Percentiles rank a stretch among this genome's conserved stretches.
These are phyloP conservation scores for Papilio polyxenes DNA, from an alignment of 1,140 invertebrate genomes.

Conservation along the genomic window DNA sequence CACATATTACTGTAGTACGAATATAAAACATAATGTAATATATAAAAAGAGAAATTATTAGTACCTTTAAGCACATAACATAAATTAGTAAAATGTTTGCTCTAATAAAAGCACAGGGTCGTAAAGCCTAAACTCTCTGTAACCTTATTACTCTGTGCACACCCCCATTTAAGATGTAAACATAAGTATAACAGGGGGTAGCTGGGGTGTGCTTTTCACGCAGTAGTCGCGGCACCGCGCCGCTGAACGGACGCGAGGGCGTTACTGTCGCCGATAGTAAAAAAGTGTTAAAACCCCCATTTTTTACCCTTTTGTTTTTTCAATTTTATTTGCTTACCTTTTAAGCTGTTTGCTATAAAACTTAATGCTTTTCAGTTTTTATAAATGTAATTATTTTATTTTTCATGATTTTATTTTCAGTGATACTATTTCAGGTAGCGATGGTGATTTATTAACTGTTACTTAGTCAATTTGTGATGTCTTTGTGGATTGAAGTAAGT, in stretches of 20 bases:
- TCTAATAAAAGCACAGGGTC: conserved; percentile 1
- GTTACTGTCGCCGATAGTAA: conserved; percentile 36
- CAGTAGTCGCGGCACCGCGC: conserved; percentile 67
- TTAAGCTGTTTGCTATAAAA: neutral
- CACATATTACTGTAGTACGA: too few species aligned
- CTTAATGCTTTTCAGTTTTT: neutral
- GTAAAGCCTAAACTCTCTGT: conserved; percentile 18
- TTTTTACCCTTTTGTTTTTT: conserved; percentile 30
- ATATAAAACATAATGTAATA: neutral
- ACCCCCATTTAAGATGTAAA: conserved; percentile 76
- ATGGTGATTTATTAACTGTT: conserved; percentile 37
- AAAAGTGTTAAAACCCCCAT: conserved; percentile 41
- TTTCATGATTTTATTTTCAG: neutral
- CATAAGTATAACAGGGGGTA: conserved; percentile 64
- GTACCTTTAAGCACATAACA: neutral
- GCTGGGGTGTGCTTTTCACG: conserved; percentile 40
- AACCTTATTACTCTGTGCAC: conserved; percentile 54
- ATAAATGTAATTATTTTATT: neutral
- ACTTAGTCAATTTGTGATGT: conserved; percentile 48
- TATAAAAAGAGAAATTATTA: neutral
- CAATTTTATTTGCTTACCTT: neutral
- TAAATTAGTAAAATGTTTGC: conserved; percentile 10
- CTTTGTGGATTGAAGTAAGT: conserved; percentile 46
- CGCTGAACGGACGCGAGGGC: conserved; percentile 54
- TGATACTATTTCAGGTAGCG: conserved; percentile 7